Evolutionary conservation across 2,888 invertebrate species (phyloP).

Genomic region (Athrips mouffetella): DNA sequence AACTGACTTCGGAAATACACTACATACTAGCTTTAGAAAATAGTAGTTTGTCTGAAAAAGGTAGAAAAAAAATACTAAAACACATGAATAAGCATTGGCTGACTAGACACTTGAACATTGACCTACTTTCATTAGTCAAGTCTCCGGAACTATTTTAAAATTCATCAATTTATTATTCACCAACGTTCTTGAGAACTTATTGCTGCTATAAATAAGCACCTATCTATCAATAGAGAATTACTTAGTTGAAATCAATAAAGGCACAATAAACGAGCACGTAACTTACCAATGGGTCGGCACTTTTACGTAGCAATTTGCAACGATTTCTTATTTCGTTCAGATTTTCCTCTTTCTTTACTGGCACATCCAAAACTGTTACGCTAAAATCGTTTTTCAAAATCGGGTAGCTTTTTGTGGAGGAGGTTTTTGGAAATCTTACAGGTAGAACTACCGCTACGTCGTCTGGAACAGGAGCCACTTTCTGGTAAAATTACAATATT

Average conservation of each 20-base stretch:
- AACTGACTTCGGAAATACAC: slow-evolving; percentile 58
- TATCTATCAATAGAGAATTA: too few relatives aligned
- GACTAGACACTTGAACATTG: too few relatives aligned
- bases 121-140: neutral
- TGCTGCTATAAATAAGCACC: too few relatives aligned
- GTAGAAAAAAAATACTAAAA: too few relatives aligned
- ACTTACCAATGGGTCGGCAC: slow-evolving; percentile 65
- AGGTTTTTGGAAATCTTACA: slow-evolving; percentile 39
- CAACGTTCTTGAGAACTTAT: too few relatives aligned
- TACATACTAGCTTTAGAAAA: slow-evolving; percentile 60
- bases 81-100: too few relatives aligned
- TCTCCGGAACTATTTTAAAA: too few relatives aligned
- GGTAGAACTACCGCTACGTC: slow-evolving; percentile 51
- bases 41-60: slow-evolving; percentile 62
- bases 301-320: slow-evolving; percentile 47
- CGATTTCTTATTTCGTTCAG: slow-evolving; percentile 44
- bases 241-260: too few relatives aligned
- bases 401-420: slow-evolving; percentile 26
- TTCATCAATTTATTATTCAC: too few relatives aligned
- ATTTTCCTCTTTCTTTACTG: slow-evolving; percentile 39
- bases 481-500: slow-evolving; percentile 31
- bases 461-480: slow-evolving; percentile 40
- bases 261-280: neutral
- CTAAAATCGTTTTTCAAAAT: slow-evolving; percentile 67
- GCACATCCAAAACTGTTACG: slow-evolving; percentile 65